These are phyloP conservation scores for Frankliniella intonsa DNA, from an alignment of 2,888 invertebrate genomes.

Conservation along the genomic window DNA sequence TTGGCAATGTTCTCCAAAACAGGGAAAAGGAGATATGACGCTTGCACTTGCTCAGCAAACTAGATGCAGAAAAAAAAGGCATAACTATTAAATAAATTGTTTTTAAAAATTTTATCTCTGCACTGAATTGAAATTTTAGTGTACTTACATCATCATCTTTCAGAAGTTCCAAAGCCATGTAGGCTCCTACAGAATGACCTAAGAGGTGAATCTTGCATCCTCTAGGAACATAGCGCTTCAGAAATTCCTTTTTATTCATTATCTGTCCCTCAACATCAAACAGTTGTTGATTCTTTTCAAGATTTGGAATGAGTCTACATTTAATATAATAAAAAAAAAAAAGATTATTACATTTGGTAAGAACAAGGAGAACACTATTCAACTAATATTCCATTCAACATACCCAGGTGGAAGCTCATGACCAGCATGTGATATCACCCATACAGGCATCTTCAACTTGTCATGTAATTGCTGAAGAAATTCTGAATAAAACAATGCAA, in stretches of 20 bases:
- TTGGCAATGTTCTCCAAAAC: slow-evolving; percentile 78
- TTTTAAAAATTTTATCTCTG: neutral
- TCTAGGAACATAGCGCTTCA: slow-evolving; percentile 65
- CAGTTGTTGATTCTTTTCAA: slow-evolving; percentile 52
- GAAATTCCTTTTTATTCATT: slow-evolving; percentile 69
- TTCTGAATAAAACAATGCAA: slow-evolving; percentile 71
- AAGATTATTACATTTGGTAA: neutral
- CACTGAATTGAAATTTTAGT: neutral
- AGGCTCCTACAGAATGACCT: slow-evolving; percentile 88
- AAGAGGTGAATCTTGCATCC: slow-evolving; percentile 72
- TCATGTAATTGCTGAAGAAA: slow-evolving; percentile 65
- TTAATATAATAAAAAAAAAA: slow-evolving; percentile 43
- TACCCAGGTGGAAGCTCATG: slow-evolving; percentile 49
- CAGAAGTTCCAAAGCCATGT: slow-evolving; percentile 71
- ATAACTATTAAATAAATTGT: neutral
- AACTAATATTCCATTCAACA: slow-evolving; percentile 46
- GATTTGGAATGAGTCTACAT: slow-evolving; percentile 50
- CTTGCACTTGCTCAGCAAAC: slow-evolving; percentile 46
- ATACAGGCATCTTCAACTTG: slow-evolving; percentile 64
- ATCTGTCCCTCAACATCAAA: slow-evolving; percentile 76
- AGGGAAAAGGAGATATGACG: slow-evolving; percentile 75
- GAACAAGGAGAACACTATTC: neutral
- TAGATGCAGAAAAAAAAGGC: neutral
- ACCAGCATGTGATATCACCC: slow-evolving; percentile 69
- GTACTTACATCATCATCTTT: slow-evolving; percentile 53